Conservation (phyloP, 2,888 invertebrate genomes). For the Dasypolia templi region DNA sequence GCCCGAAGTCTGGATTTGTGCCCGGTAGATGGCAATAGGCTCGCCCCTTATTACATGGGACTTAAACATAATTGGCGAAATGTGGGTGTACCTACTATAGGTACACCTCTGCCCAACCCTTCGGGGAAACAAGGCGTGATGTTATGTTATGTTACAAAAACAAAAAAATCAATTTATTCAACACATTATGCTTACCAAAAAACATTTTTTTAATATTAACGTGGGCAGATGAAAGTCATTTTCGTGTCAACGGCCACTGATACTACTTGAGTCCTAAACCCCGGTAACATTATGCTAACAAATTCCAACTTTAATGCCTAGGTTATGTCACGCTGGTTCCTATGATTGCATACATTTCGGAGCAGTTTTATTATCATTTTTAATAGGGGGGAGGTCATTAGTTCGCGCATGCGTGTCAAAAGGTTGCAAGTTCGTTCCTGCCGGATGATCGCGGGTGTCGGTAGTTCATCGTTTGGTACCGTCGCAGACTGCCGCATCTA, state of each 20-base stretch:
- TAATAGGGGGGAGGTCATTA: slow-evolving; percentile 64
- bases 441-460: slow-evolving; percentile 72
- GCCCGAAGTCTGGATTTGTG: no score
- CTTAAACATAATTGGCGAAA: no score
- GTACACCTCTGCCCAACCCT: no score
- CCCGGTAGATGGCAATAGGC: no score
- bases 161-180: no score
- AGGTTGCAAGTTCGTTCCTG: slow-evolving; percentile 73
- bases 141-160: no score
- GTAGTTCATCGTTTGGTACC: slow-evolving; percentile 76
- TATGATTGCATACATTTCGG: slow-evolving; percentile 43
- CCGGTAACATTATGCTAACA: neutral
- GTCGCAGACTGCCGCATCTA: slow-evolving; percentile 73
- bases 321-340: slow-evolving; percentile 15
- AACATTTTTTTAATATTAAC: no score
- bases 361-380: slow-evolving; percentile 59
- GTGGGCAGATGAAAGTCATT: neutral
- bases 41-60: no score
- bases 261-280: neutral
- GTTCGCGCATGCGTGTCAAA: slow-evolving; percentile 83
- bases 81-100: no score
- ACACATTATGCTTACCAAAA: no score
- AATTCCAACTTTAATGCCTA: neutral
- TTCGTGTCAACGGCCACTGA: slow-evolving; percentile 1
- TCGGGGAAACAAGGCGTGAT: no score